Percentiles rank a stretch among this genome's conserved stretches.
These are phyloP conservation scores for Intellagama lesueurii DNA, from an alignment of 2,797 vertebrate genomes.

Conservation along the genomic window DNA sequence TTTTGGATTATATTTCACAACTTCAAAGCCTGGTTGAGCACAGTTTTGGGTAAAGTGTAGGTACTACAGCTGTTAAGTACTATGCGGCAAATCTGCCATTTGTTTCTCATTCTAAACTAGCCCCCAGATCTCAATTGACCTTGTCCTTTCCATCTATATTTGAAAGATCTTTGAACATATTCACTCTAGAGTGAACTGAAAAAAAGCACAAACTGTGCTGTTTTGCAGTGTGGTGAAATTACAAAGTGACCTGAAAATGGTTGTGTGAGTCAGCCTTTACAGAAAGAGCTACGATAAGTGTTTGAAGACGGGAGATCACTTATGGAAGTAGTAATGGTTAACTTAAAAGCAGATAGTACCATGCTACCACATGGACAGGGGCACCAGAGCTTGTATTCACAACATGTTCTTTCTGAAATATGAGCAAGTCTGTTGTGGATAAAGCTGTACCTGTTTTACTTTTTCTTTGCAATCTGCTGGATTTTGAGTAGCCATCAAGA, in stretches of 20 bases:
- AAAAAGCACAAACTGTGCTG: background rate
- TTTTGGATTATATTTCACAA: background rate
- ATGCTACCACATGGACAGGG: background rate
- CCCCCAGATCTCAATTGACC: background rate
- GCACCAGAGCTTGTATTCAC: background rate
- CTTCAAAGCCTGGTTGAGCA: background rate
- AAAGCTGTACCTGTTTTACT: conserved; percentile 8
- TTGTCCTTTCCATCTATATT: background rate
- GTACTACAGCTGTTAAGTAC: background rate
- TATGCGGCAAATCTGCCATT: background rate
- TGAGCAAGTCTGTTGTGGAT: background rate
- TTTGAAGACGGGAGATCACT: background rate
- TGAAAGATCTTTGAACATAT: background rate
- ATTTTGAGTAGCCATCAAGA: conserved; percentile 21
- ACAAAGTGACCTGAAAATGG: background rate
- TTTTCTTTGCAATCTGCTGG: background rate
- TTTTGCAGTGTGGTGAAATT: background rate
- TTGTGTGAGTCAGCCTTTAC: background rate
- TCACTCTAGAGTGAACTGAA: background rate
- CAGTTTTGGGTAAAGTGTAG: background rate
- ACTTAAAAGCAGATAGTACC: background rate
- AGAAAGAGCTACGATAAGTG: background rate
- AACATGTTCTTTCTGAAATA: background rate
- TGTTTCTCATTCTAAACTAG: background rate
- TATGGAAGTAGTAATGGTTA: conserved; percentile 5